Percentiles rank a stretch among this genome's conserved stretches.
These are phyloP conservation scores for Deilephila porcellus DNA, from an alignment of 2,888 invertebrate genomes.

Conservation along the genomic window DNA sequence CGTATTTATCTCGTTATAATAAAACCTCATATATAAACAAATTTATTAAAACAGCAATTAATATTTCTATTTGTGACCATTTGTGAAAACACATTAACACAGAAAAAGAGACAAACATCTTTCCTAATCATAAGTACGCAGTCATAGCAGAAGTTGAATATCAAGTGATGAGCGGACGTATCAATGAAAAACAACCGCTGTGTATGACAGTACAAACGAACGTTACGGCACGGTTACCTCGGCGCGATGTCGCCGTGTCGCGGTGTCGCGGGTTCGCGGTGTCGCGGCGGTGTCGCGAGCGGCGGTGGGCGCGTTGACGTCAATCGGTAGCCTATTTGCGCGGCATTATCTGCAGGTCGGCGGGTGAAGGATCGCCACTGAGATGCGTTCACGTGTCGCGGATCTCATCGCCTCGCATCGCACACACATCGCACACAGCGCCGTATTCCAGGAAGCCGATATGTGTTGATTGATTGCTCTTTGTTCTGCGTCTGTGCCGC, in stretches of 20 bases:
- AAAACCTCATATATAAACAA: too few relatives aligned
- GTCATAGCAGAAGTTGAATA: not conserved
- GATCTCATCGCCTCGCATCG: conserved; percentile 1
- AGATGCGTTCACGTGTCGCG: conserved; percentile 65
- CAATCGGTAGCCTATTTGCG: conserved; percentile 76
- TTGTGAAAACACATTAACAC: too few relatives aligned
- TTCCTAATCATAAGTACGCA: too few relatives aligned
- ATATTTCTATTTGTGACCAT: too few relatives aligned
- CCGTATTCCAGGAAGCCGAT: conserved; percentile 62
- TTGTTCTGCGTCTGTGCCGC: conserved; percentile 54
- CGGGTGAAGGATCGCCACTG: conserved; percentile 69
- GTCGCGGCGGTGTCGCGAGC: conserved; percentile 36
- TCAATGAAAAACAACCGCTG: not conserved
- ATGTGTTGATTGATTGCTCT: conserved; percentile 72
- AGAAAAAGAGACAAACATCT: too few relatives aligned
- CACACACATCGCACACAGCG: conserved; percentile 46
- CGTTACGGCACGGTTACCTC: not conserved
- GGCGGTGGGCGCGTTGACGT: conserved; percentile 61
- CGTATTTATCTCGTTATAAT: too few relatives aligned
- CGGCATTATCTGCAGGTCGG: conserved; percentile 61
- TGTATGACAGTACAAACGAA: not conserved
- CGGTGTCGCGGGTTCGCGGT: conserved; percentile 32
- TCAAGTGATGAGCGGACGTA: not conserved
- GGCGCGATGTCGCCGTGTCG: not conserved
- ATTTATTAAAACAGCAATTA: too few relatives aligned